phyloP scores from a whole-genome alignment of 2,888 invertebrate species.

The Pheosia tremula region DNA sequence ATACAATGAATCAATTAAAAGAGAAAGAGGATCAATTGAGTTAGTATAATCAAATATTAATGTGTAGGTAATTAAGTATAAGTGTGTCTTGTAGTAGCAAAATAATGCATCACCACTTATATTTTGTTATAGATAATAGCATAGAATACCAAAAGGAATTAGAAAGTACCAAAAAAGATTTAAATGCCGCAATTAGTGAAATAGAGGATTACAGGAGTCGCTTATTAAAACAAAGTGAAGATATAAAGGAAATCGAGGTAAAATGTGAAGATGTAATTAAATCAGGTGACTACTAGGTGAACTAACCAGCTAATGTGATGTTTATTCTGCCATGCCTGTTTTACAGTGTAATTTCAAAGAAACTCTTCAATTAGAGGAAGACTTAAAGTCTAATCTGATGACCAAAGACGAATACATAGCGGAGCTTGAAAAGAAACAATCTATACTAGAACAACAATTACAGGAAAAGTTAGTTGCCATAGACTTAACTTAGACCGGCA shows the following conservation, averaged over 20 bases:
- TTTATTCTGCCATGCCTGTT: no score
- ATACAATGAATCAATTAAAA: constrained; percentile 42
- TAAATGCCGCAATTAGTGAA: constrained; percentile 50
- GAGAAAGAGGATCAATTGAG: constrained; percentile 48
- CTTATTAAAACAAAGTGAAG: constrained; percentile 48
- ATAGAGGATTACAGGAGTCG: constrained; percentile 50
- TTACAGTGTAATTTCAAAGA: constrained; percentile 44
- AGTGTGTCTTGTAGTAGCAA: no score
- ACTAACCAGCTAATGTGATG: no score
- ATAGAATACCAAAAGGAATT: constrained; percentile 42
- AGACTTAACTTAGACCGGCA: no score
- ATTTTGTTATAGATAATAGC: constrained; percentile 36
- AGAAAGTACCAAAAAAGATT: constrained; percentile 45
- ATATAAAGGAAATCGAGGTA: constrained; percentile 62
- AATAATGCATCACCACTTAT: background rate
- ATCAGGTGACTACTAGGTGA: background rate
- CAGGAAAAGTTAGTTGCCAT: constrained; percentile 52
- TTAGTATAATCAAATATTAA: constrained; percentile 26
- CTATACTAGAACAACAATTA: constrained; percentile 53
- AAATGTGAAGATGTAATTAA: background rate
- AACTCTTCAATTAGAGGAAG: constrained; percentile 44
- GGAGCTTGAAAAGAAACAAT: constrained; percentile 58
- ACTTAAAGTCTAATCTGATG: constrained; percentile 48
- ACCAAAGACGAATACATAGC: constrained; percentile 58
- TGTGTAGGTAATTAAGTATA: no score